A percentile compares a stretch with the other conserved stretches of the same genome.
These are phyloP conservation scores for Calypte anna DNA, from an alignment of 2,113 vertebrate genomes.

Conservation along the genomic window DNA sequence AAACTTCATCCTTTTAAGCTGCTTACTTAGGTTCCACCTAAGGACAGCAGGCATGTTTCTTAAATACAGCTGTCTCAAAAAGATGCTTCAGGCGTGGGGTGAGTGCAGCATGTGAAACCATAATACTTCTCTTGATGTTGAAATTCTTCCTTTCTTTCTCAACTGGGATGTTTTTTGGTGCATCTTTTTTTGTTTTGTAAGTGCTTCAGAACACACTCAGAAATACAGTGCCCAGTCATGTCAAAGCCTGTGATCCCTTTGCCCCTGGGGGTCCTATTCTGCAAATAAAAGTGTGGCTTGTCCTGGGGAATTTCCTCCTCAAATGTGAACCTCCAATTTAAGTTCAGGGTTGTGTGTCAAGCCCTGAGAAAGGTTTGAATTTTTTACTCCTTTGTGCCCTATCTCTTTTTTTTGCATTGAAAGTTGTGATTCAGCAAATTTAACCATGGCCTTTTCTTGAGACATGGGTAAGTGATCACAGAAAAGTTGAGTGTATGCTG, in stretches of 20 bases:
- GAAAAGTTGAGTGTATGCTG: background rate
- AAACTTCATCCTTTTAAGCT: background rate
- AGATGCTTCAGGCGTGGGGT: background rate
- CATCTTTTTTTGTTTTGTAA: background rate
- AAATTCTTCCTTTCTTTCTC: background rate
- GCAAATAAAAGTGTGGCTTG: background rate
- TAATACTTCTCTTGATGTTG: background rate
- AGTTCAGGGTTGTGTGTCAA: background rate
- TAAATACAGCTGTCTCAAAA: background rate
- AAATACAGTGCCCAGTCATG: background rate
- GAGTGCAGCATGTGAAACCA: background rate
- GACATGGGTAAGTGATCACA: background rate
- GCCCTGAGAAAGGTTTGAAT: background rate
- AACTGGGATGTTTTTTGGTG: background rate
- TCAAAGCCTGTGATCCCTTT: background rate
- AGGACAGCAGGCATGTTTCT: background rate
- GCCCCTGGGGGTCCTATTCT: background rate
- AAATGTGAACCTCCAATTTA: background rate
- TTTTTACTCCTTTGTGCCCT: background rate
- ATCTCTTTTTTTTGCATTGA: background rate
- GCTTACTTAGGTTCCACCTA: background rate
- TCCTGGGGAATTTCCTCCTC: background rate
- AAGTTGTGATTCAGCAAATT: background rate
- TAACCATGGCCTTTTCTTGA: background rate
- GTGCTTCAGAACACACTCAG: background rate